Conservation (phyloP, 2,797 vertebrate species). For the Lithobates pipiens region DNA sequence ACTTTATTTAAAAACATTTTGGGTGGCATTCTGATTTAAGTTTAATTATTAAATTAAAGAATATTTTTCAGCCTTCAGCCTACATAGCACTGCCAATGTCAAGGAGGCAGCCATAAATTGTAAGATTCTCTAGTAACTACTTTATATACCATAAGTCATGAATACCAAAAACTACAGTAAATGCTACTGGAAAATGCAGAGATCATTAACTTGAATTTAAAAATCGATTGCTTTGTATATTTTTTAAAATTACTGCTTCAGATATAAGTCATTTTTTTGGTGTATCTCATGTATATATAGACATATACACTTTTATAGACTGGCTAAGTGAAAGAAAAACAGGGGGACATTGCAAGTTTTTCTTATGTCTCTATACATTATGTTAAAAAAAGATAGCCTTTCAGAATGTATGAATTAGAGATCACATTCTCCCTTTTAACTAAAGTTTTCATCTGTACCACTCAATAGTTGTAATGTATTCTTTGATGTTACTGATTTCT, state of each 20-base stretch:
- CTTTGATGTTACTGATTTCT: slow-evolving; percentile 51
- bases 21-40: no score
- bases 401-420: slow-evolving; percentile 16
- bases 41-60: no score
- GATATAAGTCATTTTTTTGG: background rate
- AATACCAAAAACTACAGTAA: background rate
- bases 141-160: background rate
- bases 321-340: background rate
- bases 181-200: background rate
- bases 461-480: slow-evolving; percentile 50
- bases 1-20: no score
- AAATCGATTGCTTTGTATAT: background rate
- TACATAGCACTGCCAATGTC: no score
- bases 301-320: background rate
- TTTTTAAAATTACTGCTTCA: background rate
- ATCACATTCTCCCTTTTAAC: slow-evolving; percentile 50
- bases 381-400: background rate
- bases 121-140: no score
- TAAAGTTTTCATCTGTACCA: slow-evolving; percentile 41
- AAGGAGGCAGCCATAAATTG: no score
- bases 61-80: no score
- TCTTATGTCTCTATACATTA: background rate
- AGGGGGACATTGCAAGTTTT: background rate
- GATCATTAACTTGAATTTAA: background rate
- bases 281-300: background rate